Evolutionary conservation across 2,113 vertebrate genomes (phyloP), one percentile per base, ranked within the genome.

Genomic region (Thalassarche chlororhynchos): DNA sequence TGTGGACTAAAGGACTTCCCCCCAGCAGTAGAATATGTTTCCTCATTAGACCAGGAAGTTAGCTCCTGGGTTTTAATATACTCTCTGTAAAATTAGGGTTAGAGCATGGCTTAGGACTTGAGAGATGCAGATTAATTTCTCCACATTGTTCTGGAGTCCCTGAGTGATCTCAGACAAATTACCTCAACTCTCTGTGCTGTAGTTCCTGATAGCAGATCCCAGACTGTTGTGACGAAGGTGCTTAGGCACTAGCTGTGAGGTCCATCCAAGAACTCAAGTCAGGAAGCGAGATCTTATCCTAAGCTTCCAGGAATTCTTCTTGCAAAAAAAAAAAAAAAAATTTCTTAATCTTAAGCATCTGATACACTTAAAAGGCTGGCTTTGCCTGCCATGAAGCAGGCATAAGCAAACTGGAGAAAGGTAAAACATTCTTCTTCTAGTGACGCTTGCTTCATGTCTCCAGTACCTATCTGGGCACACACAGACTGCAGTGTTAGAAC

Each of bases 271-370:
- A 89, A 54, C 69, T 84, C 31, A 5, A 44, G 65, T 29, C 60
- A 70, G 97, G 95, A 95, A 95, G 15, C 0, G 5, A 93, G 93
- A 87, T 97, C 58, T 96, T 95, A 94, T 85, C 81, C 58, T 34
- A 2, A 80, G 12, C 81, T 96, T 96, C 96, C 94, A 94, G 89
- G 58, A 94, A 96, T 97, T 96, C 77, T 96, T 93, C 93, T 93
- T 32, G 12, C 0, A 3, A 32, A 31, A 28, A 29, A 66, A 74
- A 69, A 32, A 34, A 46, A 44, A 17, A 44, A 18, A 44, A 38
- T 8, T 38, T 46, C 52, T 26, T 47, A 19, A 28, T 21, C 12
- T 82, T 34, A 23, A 49, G 32, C 42, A 77, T 84, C 62, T 57
- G 47, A 17, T 62, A 23, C 10, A 11, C 24, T 83, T 49, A 19